phyloP scores from a whole-genome alignment of 2,888 invertebrate species.

The Acanthosoma haemorrhoidale region DNA sequence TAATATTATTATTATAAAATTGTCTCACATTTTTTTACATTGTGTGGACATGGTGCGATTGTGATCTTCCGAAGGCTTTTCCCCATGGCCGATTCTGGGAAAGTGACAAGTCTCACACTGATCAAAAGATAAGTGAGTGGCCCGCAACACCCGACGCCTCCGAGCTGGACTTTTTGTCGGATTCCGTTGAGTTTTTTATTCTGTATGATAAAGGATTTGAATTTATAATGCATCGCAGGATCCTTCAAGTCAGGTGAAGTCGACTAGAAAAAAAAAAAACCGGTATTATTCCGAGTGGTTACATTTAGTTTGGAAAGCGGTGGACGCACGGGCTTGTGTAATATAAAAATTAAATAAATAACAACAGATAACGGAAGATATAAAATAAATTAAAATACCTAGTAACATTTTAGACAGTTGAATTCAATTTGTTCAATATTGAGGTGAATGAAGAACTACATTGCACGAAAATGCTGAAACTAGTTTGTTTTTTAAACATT shows the following conservation, averaged over 20 bases:
- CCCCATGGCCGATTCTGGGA: slow-evolving; percentile 7
- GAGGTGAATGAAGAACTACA: too few species aligned
- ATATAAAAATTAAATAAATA: too few species aligned
- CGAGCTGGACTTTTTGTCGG: background rate
- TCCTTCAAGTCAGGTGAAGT: background rate
- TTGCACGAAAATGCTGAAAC: too few species aligned
- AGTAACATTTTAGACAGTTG: too few species aligned
- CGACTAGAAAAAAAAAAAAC: background rate
- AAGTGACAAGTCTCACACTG: slow-evolving; percentile 18
- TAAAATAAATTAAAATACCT: too few species aligned
- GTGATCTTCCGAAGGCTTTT: background rate
- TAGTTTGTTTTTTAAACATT: too few species aligned
- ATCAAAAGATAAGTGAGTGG: slow-evolving; percentile 14
- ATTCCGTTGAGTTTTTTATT: background rate
- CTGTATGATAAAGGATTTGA: background rate
- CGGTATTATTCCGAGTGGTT: background rate
- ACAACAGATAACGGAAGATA: too few species aligned
- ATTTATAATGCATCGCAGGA: background rate
- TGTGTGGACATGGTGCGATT: background rate
- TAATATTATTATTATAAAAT: too few species aligned
- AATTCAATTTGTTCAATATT: too few species aligned
- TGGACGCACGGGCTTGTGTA: background rate
- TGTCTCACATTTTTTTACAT: background rate
- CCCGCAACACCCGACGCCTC: background rate
- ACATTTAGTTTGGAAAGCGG: background rate